phyloP scores from a whole-genome alignment of 2,888 invertebrate species.

The Coelogynopora nodosa region DNA sequence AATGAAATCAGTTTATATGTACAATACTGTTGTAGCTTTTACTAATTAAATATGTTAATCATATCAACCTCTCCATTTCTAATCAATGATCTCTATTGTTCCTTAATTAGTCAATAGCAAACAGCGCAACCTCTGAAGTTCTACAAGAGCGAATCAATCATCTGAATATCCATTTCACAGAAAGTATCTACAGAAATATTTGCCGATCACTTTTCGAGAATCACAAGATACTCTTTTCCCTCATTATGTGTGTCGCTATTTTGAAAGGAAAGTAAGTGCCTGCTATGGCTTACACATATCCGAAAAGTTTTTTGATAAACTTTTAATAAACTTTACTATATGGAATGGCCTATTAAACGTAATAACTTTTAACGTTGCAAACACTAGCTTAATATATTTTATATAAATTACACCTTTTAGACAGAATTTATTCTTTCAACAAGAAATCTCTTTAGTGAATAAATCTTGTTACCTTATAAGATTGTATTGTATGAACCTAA shows the following conservation, averaged over 20 bases:
- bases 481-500: too few relatives aligned
- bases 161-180: slow-evolving; percentile 63
- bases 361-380: too few relatives aligned
- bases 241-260: slow-evolving; percentile 61
- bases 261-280: slow-evolving; percentile 61
- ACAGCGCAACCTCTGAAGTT: slow-evolving; percentile 71
- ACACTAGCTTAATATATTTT: too few relatives aligned
- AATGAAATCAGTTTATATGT: too few relatives aligned
- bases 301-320: not conserved
- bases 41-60: too few relatives aligned
- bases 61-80: too few relatives aligned
- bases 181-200: slow-evolving; percentile 66
- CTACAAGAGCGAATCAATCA: slow-evolving; percentile 64
- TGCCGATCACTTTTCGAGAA: slow-evolving; percentile 64
- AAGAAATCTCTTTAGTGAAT: too few relatives aligned
- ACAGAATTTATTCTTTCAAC: too few relatives aligned
- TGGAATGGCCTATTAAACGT: not conserved
- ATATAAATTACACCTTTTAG: not conserved
- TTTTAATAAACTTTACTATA: not conserved
- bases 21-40: too few relatives aligned
- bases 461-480: too few relatives aligned
- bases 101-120: slow-evolving; percentile 71
- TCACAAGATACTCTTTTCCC: slow-evolving; percentile 63
- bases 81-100: too few relatives aligned
- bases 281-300: too few relatives aligned